Percentiles rank a stretch among this genome's conserved stretches.
Conservation (phyloP, 2,888 invertebrate species). For the Nipponacmea schrenckii region DNA sequence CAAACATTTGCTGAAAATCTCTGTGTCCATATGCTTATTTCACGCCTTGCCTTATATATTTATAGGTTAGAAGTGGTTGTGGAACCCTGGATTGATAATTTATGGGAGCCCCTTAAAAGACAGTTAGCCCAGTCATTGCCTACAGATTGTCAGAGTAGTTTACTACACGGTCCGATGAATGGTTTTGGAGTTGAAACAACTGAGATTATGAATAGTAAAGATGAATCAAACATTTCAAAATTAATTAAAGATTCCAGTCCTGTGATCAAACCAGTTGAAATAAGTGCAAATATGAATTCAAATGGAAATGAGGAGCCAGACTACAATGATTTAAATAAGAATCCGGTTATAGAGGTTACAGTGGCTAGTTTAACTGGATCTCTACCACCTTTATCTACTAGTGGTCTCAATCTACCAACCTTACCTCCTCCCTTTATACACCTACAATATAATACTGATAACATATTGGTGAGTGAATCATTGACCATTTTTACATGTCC, state of each 20-base stretch:
- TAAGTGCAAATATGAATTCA: not conserved
- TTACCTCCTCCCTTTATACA: conserved; percentile 49
- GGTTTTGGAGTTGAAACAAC: not conserved
- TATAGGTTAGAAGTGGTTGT: conserved; percentile 69
- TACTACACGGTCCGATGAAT: not conserved
- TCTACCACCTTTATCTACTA: conserved; percentile 43
- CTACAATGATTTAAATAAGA: not conserved
- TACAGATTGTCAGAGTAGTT: not conserved
- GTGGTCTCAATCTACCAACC: conserved; percentile 49
- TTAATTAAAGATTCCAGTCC: not conserved
- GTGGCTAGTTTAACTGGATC: conserved; percentile 31
- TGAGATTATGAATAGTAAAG: not conserved
- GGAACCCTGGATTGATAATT: conserved; percentile 72
- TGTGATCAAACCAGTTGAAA: not conserved
- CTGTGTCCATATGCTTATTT: no score
- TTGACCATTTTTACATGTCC: no score
- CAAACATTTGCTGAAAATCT: no score
- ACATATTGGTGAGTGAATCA: conserved; percentile 33
- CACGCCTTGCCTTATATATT: no score
- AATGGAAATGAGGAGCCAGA: not conserved
- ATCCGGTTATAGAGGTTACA: not conserved
- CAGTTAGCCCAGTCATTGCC: conserved; percentile 30
- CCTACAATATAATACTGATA: conserved; percentile 32
- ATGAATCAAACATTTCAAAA: conserved; percentile 6
- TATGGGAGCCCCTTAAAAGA: conserved; percentile 65